Conservation (phyloP, 2,888 invertebrate species). For the Drosophila kokeensis region DNA sequence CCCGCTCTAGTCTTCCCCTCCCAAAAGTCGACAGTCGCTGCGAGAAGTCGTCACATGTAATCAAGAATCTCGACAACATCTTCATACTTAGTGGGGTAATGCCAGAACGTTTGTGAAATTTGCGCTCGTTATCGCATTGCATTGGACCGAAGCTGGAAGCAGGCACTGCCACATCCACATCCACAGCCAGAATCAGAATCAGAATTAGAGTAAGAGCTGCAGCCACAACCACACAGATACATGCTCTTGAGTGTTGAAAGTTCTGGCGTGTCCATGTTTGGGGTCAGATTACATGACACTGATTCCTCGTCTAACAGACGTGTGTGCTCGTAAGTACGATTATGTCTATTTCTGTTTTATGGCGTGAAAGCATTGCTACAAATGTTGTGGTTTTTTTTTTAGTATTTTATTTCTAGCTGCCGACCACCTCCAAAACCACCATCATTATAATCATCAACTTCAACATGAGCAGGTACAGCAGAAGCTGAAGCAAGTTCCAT, state of each 20-base stretch:
- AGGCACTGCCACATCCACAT: background rate
- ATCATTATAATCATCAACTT: slow-evolving; percentile 36
- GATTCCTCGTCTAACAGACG: slow-evolving; percentile 75
- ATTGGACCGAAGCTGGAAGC: slow-evolving; percentile 36
- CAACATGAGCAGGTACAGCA: slow-evolving; percentile 36
- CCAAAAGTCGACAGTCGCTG: slow-evolving; percentile 29
- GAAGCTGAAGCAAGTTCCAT: slow-evolving; percentile 35
- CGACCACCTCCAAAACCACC: slow-evolving; percentile 30
- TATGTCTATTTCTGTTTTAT: slow-evolving; percentile 50
- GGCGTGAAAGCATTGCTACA: slow-evolving; percentile 62
- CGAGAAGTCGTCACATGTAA: slow-evolving; percentile 72
- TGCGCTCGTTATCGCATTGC: slow-evolving; percentile 79
- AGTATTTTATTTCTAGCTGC: slow-evolving; percentile 17
- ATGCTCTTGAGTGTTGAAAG: slow-evolving; percentile 73
- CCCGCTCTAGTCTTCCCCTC: background rate
- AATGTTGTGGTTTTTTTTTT: slow-evolving; percentile 53
- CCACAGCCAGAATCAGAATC: slow-evolving; percentile 3
- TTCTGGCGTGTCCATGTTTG: slow-evolving; percentile 80
- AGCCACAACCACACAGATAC: slow-evolving; percentile 27
- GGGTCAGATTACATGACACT: slow-evolving; percentile 79
- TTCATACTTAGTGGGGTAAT: slow-evolving; percentile 75
- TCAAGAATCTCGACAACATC: slow-evolving; percentile 78
- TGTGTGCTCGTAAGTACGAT: slow-evolving; percentile 44
- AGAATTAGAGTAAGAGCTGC: background rate
- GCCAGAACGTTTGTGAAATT: slow-evolving; percentile 74